Evolutionary conservation across 1,140 invertebrate species (phyloP), one percentile per base, ranked within the genome.

Genomic region (Aleiodes sp.): DNA sequence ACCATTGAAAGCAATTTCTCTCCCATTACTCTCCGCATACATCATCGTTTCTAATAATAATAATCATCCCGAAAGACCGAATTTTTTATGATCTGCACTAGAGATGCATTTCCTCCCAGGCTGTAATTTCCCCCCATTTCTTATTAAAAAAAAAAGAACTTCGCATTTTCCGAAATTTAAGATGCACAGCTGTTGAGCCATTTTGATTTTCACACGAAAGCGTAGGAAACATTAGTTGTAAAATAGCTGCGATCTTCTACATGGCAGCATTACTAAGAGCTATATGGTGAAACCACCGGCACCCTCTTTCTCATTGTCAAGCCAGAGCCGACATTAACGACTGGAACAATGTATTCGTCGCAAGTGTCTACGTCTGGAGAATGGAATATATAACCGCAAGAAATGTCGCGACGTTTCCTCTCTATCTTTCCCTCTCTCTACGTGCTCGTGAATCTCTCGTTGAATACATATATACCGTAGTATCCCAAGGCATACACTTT

Each of bases 281-380:
- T 52, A 43, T 43, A 43, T 14, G 39, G 46, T 4, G 26, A 66
- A 66, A 66, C 64, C 33, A 57, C 29, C 28, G 12, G 29, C 29
- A 10, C 29, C 33, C 39, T 33, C 12, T 59, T 59, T 28, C 28
- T 59, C 56, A 59, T 59, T 59, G 56, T 59, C 56, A 59, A 31
- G 19, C 28, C 56, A 31, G 4, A n/a, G 28, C 10, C 4, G 65
- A 61, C 57, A 59, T 60, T 61, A 68, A 68, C 41, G 66, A 59
- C 57, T 41, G 16, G 57, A 60, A 68, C 66, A 68, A 68, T 68
- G 66, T 68, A 68, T 68, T 60, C 21, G 59, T 33, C 35, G 33
- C 57, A 31, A 59, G 56, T 59, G 56, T 59, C n/a, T 59, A 19
- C 29, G 16, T 52, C 21, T 43, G 39, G 19, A 43, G 39, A 43